Percentiles rank a stretch among this genome's conserved stretches.
Conservation (phyloP, 1,140 invertebrate species). For the Euborellia annulipes region DNA sequence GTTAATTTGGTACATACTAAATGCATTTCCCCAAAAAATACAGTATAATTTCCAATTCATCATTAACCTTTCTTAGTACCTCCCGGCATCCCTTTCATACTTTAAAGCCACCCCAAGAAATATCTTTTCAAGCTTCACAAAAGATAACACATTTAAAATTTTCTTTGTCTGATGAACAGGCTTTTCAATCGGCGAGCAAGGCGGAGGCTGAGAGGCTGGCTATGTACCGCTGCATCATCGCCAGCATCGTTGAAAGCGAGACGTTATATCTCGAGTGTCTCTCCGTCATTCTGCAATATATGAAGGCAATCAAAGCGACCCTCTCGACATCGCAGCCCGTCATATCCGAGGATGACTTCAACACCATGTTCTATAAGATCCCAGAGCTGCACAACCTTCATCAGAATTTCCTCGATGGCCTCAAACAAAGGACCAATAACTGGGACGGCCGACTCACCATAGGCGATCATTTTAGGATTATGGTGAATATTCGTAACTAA, state of each 20-base stretch:
- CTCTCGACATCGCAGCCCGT: constrained; percentile 76
- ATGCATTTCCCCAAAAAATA: no score
- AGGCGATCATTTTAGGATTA: constrained; percentile 66
- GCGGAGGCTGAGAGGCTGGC: constrained; percentile 48
- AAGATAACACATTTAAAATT: no score
- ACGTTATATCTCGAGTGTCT: constrained; percentile 77
- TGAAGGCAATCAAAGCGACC: constrained; percentile 80
- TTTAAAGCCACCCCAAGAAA: no score
- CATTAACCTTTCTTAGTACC: no score
- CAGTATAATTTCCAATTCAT: no score
- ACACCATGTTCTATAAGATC: constrained; percentile 85
- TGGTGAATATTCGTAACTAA: constrained; percentile 29
- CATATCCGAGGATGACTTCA: constrained; percentile 73
- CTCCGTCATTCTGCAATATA: constrained; percentile 79
- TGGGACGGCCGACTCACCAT: constrained; percentile 52
- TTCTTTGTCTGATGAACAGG: no score
- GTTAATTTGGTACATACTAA: no score
- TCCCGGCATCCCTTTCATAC: no score
- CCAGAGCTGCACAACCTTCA: constrained; percentile 71
- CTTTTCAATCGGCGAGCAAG: no score
- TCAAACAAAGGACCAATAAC: constrained; percentile 50
- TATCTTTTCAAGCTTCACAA: no score
- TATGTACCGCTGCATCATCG: constrained; percentile 71
- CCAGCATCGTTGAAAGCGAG: constrained; percentile 81
- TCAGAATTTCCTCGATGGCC: constrained; percentile 58